A percentile compares a stretch with the other conserved stretches of the same genome.
Evolutionary conservation across 2,113 vertebrate genomes (phyloP).

Genomic region (Phalacrocorax pelagicus): DNA sequence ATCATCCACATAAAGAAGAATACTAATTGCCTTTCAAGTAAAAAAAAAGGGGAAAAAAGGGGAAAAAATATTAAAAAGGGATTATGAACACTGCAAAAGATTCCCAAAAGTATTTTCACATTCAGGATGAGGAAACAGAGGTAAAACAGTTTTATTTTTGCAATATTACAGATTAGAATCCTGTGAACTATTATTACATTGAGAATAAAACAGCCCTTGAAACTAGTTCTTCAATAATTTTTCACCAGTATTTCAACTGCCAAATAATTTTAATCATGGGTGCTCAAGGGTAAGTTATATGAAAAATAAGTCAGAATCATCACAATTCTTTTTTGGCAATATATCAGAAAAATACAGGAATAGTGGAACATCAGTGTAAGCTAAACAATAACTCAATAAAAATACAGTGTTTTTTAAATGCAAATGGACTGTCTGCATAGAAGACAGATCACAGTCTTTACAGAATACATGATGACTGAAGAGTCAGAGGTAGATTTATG

Average conservation of each 20-base stretch:
- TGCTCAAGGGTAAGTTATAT: background rate
- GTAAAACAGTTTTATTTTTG: background rate
- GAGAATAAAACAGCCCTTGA: background rate
- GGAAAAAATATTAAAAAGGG: no score
- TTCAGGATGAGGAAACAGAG: background rate
- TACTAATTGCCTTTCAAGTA: background rate
- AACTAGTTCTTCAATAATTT: background rate
- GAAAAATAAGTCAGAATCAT: background rate
- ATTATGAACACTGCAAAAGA: background rate
- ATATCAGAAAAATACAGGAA: background rate
- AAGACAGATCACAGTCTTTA: background rate
- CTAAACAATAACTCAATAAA: background rate
- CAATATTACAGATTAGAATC: background rate
- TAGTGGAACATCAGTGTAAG: background rate
- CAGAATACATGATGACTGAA: background rate
- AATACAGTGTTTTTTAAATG: background rate
- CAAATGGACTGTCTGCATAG: background rate
- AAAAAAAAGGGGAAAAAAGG: background rate
- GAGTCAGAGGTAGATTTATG: background rate
- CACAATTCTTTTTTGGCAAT: background rate
- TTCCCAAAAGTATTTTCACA: background rate
- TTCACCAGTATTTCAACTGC: background rate
- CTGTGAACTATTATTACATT: background rate
- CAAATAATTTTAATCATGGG: background rate
- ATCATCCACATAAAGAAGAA: background rate